Conservation (phyloP, 2,888 invertebrate genomes). For the Cantharis lateralis region DNA sequence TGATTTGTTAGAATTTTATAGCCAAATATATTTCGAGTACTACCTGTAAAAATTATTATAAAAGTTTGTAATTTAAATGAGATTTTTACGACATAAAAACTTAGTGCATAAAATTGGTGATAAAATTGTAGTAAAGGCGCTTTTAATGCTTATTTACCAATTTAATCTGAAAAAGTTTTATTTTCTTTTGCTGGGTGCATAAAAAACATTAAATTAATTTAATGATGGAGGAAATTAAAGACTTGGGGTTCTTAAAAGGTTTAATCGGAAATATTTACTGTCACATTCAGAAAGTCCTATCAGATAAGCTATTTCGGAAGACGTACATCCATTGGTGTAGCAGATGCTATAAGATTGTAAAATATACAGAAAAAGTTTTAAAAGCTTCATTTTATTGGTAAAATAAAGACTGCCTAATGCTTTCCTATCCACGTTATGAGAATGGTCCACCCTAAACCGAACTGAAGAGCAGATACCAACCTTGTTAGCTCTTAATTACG, state of each 20-base stretch:
- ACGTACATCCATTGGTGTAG: not conserved
- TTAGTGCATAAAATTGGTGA: not conserved
- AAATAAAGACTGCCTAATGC: not conserved
- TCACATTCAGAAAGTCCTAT: not conserved
- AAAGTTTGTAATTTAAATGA: not conserved
- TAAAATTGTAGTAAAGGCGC: not conserved
- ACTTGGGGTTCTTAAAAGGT: not conserved
- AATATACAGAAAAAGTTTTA: not conserved
- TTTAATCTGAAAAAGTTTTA: not conserved
- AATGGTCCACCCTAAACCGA: not conserved
- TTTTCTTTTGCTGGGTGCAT: not conserved
- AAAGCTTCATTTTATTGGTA: not conserved
- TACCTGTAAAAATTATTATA: not conserved
- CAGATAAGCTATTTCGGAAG: not conserved
- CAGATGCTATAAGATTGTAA: not conserved
- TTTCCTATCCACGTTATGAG: not conserved
- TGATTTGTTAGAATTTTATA: not conserved
- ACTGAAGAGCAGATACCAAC: not conserved
- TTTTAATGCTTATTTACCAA: not conserved
- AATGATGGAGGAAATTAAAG: not conserved
- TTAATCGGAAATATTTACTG: not conserved
- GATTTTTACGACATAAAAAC: not conserved
- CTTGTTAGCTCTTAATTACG: not conserved
- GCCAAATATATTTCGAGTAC: not conserved
- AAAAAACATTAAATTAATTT: not conserved